phyloP scores from a whole-genome alignment of 2,797 vertebrate genomes.

The Pangasius sanitwongsei region DNA sequence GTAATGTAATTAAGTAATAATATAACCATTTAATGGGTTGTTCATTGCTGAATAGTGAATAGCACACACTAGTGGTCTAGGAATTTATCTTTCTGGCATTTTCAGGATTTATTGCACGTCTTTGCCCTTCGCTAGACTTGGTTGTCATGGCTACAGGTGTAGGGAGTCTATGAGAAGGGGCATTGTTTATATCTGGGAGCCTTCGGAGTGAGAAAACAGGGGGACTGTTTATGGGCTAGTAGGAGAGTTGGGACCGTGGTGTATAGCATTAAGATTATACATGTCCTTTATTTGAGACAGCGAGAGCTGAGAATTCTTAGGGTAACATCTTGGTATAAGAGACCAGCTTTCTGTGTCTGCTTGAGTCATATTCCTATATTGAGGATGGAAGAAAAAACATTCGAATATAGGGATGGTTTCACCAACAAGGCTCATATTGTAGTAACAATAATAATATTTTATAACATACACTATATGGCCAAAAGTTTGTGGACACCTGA shows the following conservation, averaged over 20 bases:
- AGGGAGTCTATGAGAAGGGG: conserved; percentile 17
- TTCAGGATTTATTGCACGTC: not conserved
- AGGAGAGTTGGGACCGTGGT: not conserved
- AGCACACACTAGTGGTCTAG: not conserved
- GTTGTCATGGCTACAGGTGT: conserved; percentile 27
- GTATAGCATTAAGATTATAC: not conserved
- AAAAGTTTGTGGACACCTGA: not conserved
- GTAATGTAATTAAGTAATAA: not conserved
- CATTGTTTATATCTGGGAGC: not conserved
- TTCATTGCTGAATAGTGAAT: not conserved
- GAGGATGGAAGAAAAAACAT: not conserved
- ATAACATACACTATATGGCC: not conserved
- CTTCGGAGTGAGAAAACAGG: not conserved
- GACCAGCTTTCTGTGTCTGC: not conserved
- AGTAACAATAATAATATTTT: not conserved
- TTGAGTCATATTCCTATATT: not conserved
- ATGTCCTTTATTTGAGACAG: not conserved
- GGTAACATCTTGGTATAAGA: not conserved
- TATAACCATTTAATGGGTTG: not conserved
- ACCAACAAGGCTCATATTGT: not conserved
- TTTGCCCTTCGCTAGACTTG: not conserved
- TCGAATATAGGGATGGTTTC: not conserved
- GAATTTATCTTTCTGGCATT: not conserved
- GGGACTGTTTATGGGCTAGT: not conserved
- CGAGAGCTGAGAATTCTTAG: not conserved